These are phyloP conservation scores for Chaetogeoica ovagalla DNA, from an alignment of 2,888 invertebrate genomes.

Conservation along the genomic window DNA sequence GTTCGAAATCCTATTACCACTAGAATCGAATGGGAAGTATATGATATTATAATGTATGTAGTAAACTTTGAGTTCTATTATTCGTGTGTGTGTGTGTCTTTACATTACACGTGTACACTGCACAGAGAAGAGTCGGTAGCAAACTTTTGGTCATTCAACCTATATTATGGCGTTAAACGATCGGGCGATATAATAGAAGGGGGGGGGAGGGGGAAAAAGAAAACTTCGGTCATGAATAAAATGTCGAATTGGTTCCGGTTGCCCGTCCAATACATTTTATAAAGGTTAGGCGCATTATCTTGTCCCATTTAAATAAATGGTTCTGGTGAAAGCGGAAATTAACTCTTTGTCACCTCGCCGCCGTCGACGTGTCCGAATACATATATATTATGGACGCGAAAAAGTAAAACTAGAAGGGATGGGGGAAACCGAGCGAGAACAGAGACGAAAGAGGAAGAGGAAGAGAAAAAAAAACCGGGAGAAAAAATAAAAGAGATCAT, in stretches of 20 bases:
- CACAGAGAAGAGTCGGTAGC: slow-evolving; percentile 23
- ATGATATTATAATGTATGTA: neutral
- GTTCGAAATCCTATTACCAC: slow-evolving; percentile 17
- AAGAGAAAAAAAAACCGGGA: slow-evolving; percentile 14
- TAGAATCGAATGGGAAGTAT: neutral
- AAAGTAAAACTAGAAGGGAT: neutral
- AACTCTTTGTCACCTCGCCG: slow-evolving; percentile 51
- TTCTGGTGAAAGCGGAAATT: slow-evolving; percentile 49
- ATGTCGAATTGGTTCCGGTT: slow-evolving; percentile 52
- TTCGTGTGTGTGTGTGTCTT: neutral
- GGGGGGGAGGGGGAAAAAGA: slow-evolving; percentile 9
- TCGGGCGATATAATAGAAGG: slow-evolving; percentile 1
- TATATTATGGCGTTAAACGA: slow-evolving; percentile 35
- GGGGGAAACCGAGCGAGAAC: neutral
- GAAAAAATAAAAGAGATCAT: slow-evolving; percentile 35
- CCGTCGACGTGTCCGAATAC: slow-evolving; percentile 43
- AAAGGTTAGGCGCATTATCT: slow-evolving; percentile 51
- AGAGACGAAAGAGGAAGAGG: neutral
- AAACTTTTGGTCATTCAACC: slow-evolving; percentile 45
- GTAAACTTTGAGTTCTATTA: slow-evolving; percentile 23
- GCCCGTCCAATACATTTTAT: slow-evolving; percentile 51
- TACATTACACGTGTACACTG: neutral
- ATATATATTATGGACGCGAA: neutral
- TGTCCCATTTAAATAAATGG: slow-evolving; percentile 53
- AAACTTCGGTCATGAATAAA: slow-evolving; percentile 52